phyloP scores from a whole-genome alignment of 1,140 invertebrate species.

The Papilio xuthus region DNA sequence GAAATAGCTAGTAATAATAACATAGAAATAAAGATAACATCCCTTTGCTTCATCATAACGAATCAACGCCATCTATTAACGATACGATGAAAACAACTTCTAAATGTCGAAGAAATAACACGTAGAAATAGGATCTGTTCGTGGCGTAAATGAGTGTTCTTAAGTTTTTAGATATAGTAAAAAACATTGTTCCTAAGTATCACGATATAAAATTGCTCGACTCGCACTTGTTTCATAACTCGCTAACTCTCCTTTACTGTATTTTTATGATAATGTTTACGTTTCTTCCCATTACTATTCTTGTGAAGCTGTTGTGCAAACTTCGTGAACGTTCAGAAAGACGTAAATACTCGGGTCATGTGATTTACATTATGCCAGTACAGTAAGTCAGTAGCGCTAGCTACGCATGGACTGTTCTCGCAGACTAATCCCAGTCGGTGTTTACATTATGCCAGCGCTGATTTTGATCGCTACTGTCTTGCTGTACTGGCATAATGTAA shows the following conservation, averaged over 20 bases:
- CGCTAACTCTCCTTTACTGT: conserved; percentile 2
- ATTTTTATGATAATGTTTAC: conserved; percentile 1
- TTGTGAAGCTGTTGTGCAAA: neutral
- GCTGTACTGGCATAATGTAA: too few relatives aligned
- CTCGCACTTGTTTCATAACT: neutral
- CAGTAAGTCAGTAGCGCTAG: too few relatives aligned
- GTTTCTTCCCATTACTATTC: neutral
- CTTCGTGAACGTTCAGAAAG: neutral
- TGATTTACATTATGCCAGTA: too few relatives aligned
- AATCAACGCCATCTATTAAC: neutral
- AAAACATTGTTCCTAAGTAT: conserved; percentile 12
- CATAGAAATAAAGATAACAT: too few relatives aligned
- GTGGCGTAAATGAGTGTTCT: neutral
- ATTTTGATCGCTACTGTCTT: too few relatives aligned
- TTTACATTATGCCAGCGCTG: too few relatives aligned
- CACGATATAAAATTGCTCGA: neutral
- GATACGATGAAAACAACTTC: too few relatives aligned
- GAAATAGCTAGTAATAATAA: neutral
- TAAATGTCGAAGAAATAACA: neutral
- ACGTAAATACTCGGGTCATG: neutral
- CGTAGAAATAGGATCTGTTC: neutral
- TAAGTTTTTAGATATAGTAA: neutral
- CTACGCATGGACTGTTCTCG: too few relatives aligned
- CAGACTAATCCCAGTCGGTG: too few relatives aligned
- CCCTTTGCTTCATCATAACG: neutral